These are phyloP conservation scores for Mus spicilegus DNA, from an alignment of 2,113 vertebrate genomes.

Conservation along the genomic window DNA sequence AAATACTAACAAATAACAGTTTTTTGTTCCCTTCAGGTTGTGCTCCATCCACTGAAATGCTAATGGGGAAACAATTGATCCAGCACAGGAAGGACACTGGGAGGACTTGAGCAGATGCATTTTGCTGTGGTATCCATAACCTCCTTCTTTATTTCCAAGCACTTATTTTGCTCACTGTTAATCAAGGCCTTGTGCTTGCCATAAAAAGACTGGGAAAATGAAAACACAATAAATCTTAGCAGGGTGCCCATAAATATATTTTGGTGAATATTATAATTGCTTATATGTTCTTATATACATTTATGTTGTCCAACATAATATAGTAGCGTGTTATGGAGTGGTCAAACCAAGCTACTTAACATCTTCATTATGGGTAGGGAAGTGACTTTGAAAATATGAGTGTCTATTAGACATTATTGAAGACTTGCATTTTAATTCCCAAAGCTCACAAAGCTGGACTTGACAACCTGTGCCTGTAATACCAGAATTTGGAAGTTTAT, in stretches of 20 bases:
- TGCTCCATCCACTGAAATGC: rapidly evolving
- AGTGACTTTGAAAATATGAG: neutral
- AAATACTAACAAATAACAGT: neutral
- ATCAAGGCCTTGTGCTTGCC: neutral
- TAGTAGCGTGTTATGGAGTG: too few species aligned
- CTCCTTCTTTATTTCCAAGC: neutral
- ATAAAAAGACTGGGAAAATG: neutral
- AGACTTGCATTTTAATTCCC: neutral
- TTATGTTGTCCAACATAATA: neutral
- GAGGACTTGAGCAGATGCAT: neutral
- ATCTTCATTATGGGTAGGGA: neutral
- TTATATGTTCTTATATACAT: neutral
- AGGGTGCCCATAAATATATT: neutral
- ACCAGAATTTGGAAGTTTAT: neutral
- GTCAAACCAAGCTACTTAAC: neutral
- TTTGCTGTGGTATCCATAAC: neutral
- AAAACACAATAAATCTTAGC: neutral
- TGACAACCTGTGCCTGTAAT: neutral
- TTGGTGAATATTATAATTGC: neutral
- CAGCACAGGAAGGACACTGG: too few species aligned
- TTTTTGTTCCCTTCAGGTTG: neutral
- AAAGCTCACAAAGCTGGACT: neutral
- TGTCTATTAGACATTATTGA: neutral
- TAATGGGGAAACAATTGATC: neutral
- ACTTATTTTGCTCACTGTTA: neutral